These are phyloP conservation scores for Petrolisthes manimaculis DNA, from an alignment of 2,888 invertebrate genomes.

Conservation along the genomic window DNA sequence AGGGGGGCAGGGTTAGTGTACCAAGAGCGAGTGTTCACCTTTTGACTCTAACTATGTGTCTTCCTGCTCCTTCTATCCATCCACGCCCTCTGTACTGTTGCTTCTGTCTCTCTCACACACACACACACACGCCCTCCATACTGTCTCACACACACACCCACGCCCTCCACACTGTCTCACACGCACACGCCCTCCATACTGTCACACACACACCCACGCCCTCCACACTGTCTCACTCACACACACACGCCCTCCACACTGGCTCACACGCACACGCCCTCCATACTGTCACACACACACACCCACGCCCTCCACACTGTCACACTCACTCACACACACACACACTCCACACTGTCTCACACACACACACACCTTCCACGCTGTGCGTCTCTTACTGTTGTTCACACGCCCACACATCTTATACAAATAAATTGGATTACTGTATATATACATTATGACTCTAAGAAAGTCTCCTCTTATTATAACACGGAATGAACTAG, in stretches of 20 bases:
- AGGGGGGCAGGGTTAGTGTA: neutral
- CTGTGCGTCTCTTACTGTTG: too few relatives aligned
- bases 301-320: too few relatives aligned
- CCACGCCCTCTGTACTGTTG: neutral
- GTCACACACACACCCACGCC: neutral
- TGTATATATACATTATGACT: too few relatives aligned
- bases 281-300: too few relatives aligned
- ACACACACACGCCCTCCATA: neutral
- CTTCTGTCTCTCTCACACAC: neutral
- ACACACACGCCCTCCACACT: neutral
- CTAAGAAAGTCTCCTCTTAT: neutral
- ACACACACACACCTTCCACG: too few relatives aligned
- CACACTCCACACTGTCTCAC: too few relatives aligned
- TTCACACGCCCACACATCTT: conserved; percentile 8
- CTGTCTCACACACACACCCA: neutral
- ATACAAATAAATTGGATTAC: too few relatives aligned
- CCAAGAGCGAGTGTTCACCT: neutral
- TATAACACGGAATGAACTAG: neutral
- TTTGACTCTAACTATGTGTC: neutral
- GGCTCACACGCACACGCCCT: too few relatives aligned
- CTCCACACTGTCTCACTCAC: neutral
- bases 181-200: neutral
- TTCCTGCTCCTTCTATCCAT: neutral
- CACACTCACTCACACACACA: too few relatives aligned
- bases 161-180: conserved; percentile 5